phyloP scores from a whole-genome alignment of 2,113 vertebrate species.

The Peromyscus maniculatus region DNA sequence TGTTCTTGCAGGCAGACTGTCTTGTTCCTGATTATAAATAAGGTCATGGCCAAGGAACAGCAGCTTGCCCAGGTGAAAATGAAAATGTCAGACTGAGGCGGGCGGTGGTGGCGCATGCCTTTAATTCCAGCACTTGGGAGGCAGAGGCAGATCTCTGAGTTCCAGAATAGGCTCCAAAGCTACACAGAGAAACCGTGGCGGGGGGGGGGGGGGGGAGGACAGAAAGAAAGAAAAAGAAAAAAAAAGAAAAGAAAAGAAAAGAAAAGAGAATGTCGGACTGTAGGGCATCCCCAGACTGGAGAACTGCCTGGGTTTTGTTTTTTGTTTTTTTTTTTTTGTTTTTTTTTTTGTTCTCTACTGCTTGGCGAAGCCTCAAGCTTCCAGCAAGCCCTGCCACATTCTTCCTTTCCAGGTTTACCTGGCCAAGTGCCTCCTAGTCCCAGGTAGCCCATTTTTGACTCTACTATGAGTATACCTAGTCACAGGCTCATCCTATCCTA shows the following conservation, averaged over 20 bases:
- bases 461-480: accelerated
- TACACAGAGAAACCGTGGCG: no score
- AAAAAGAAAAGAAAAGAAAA: no score
- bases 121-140: no score
- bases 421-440: no score
- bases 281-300: not conserved
- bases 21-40: not conserved
- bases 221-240: no score
- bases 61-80: not conserved
- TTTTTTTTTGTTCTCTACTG: not conserved
- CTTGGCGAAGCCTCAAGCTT: not conserved
- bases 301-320: not conserved
- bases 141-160: no score
- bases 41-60: not conserved
- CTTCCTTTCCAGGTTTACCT: not conserved
- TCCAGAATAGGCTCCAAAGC: no score
- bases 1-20: no score
- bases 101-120: no score
- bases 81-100: accelerated
- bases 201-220: accelerated
- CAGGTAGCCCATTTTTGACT: not conserved
- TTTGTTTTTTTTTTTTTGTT: no score
- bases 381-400: no score
- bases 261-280: no score
- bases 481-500: not conserved